Evolutionary conservation across 2,113 vertebrate species (phyloP).

Genomic region (Calonectris borealis): DNA sequence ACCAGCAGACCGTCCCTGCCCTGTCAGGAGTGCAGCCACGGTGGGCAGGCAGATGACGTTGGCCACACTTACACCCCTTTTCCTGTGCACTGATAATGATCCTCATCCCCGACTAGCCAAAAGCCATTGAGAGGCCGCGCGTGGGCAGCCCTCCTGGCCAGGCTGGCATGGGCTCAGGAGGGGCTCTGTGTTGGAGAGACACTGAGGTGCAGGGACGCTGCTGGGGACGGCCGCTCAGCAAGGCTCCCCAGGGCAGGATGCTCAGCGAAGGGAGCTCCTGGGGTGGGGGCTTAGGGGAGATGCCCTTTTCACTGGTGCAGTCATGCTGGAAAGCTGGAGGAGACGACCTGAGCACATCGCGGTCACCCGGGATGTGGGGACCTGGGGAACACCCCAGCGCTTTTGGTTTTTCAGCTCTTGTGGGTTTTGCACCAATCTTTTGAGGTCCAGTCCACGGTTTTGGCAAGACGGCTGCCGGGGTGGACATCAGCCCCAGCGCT

Average conservation of each 20-base stretch:
- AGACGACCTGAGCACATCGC: neutral
- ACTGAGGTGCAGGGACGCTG: rapidly evolving
- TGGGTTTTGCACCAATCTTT: neutral
- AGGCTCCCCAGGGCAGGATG: neutral
- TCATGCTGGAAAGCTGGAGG: neutral
- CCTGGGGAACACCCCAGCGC: neutral
- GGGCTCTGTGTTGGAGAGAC: neutral
- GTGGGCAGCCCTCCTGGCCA: neutral
- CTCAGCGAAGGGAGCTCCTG: neutral
- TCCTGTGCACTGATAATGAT: rapidly evolving
- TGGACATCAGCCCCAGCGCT: rapidly evolving
- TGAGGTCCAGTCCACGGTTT: neutral
- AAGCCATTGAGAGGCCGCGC: rapidly evolving
- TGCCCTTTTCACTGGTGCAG: neutral
- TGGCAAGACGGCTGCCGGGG: neutral
- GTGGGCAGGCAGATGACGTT: neutral
- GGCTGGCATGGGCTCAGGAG: neutral
- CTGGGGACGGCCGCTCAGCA: neutral
- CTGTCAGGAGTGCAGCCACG: neutral
- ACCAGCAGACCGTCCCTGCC: neutral
- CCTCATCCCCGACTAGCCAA: neutral
- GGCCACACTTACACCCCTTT: neutral
- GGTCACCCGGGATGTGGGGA: rapidly evolving
- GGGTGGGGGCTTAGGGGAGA: neutral
- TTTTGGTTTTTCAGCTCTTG: neutral